Evolutionary conservation across 2,113 vertebrate genomes (phyloP).

Genomic region (Pogonocichla stellata): DNA sequence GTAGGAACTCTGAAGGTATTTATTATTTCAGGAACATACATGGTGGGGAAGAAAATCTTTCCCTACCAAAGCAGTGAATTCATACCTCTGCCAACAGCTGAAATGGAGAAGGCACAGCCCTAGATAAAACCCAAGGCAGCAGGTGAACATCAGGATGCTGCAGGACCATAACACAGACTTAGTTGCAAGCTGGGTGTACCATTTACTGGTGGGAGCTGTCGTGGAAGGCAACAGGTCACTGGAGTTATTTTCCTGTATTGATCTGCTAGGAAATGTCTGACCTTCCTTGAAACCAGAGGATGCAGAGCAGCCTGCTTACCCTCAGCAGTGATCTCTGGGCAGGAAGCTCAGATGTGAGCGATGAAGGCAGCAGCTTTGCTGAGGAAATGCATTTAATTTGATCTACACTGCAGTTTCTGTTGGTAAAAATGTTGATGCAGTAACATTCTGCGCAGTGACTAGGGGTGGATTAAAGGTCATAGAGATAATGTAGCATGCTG

Average conservation of each 20-base stretch:
- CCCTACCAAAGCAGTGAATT: neutral
- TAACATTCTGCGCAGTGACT: conserved; percentile 34
- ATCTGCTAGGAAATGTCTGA: neutral
- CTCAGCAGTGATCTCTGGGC: neutral
- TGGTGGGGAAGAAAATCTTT: neutral
- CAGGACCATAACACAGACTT: neutral
- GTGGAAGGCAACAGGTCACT: neutral
- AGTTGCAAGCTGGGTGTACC: neutral
- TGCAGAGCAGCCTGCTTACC: neutral
- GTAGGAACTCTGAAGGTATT: neutral
- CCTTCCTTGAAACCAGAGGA: conserved; percentile 25
- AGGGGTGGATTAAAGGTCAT: conserved; percentile 38
- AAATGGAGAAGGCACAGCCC: neutral
- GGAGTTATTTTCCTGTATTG: neutral
- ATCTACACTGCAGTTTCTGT: conserved; percentile 45
- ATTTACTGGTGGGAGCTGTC: neutral
- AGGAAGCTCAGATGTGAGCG: neutral
- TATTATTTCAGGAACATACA: neutral
- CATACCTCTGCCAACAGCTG: neutral
- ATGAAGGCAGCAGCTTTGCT: conserved; percentile 38
- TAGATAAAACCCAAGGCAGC: neutral
- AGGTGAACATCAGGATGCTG: neutral
- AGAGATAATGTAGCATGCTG: conserved; percentile 10
- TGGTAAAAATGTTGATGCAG: conserved; percentile 47
- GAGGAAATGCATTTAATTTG: conserved; percentile 53